Percentiles rank a stretch among this genome's conserved stretches.
Evolutionary conservation across 2,797 vertebrate genomes (phyloP).

Genomic region (Myripristis jacobus): DNA sequence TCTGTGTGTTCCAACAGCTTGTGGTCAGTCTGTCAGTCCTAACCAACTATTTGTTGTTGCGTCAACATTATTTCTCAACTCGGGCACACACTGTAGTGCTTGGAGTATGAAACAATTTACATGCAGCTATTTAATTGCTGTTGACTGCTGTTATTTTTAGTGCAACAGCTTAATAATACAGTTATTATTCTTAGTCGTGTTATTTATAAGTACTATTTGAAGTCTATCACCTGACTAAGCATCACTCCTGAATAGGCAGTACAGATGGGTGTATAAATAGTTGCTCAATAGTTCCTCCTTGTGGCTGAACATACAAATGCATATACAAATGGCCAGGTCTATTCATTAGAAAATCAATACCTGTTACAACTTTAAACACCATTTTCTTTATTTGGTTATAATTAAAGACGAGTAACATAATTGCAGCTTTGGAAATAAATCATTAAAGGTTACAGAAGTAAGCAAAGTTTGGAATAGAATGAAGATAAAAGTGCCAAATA

Average conservation of each 20-base stretch:
- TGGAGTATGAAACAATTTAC: too few relatives aligned
- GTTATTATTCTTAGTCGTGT: conserved; percentile 32
- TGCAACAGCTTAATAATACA: not conserved
- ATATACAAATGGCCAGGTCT: not conserved
- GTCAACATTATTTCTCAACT: too few relatives aligned
- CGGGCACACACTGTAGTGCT: too few relatives aligned
- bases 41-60: too few relatives aligned
- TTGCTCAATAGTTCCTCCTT: conserved; percentile 65
- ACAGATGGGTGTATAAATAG: not conserved
- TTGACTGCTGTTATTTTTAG: too few relatives aligned
- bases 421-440: conserved; percentile 16
- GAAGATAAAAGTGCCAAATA: too few relatives aligned
- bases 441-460: conserved; percentile 11
- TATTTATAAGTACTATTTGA: conserved; percentile 33
- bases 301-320: conserved; percentile 62
- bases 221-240: conserved; percentile 37
- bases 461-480: too few relatives aligned
- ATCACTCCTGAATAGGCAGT: conserved; percentile 20
- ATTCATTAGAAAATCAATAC: not conserved
- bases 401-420: conserved; percentile 42
- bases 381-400: conserved; percentile 32
- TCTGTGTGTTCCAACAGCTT: not conserved
- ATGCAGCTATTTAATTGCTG: too few relatives aligned
- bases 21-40: too few relatives aligned
- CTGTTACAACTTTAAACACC: not conserved